Base-by-base conservation (phyloP, 1,140 invertebrate species). In the Hydropsyche tenuis region DNA sequence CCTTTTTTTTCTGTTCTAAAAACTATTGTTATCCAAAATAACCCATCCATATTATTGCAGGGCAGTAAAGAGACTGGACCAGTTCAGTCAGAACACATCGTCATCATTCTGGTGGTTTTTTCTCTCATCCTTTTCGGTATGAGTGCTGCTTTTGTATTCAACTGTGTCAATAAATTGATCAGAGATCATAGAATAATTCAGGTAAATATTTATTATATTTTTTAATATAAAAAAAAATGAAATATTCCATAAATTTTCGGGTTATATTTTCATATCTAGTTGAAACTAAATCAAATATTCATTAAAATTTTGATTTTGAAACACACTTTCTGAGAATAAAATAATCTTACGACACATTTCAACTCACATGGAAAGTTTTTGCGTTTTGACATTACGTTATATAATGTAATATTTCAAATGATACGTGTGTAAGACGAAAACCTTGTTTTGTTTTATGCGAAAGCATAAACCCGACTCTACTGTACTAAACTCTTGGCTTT, bases 91-190 rank as follows among this genome's bases (percentile, higher is more conserved):
- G 74, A 78, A 53, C 93, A 96, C 80, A 94, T 96, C 79, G 86
- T 94, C 76, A 93, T 96, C 75, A 96, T 96, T 64, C 87, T 96
- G 74, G 89, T 95, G n/a, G 91, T 97, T 37, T 96, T 96, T 80
- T 92, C 91, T 12, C 82, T 95, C 22, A 94, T 96, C 48, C 87
- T 96, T 65, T 90, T 90, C 37, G 94, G 94, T 14, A 93, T 97
- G 90, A 94, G 92, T 80, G 90, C 92, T 76, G 92, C 93, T 37
- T 93, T 95, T 81, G 86, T 94, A 48, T 93, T 92, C 83, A 95
- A 95, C 78, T 95, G 94, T 81, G 86, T 93, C 72, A 88, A 91
- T 76, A 96, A 96, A 79, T 86, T 96, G 42, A 87, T 94, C 76
- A 88, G 91, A 77, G 94, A 96, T 84, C 93, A 94, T 79, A 88